Evolutionary conservation across 2,888 invertebrate species (phyloP).

Genomic region (Romanomermis culicivorax): DNA sequence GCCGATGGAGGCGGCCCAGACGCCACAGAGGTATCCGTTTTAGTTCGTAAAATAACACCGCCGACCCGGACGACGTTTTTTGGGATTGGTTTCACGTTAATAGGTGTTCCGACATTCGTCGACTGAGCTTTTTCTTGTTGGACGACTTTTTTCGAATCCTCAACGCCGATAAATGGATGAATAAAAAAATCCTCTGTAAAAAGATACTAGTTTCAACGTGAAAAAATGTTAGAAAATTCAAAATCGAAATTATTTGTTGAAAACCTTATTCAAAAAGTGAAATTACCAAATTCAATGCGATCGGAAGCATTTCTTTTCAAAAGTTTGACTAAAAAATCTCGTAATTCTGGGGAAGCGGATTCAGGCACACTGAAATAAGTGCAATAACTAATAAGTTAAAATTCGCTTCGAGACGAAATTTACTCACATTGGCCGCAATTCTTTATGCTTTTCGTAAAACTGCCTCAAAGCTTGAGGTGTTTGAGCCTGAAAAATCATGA

Average conservation of each 20-base stretch:
- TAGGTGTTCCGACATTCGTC: background rate
- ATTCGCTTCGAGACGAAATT: slow-evolving; percentile 4
- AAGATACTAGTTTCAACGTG: slow-evolving; percentile 4
- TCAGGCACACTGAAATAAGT: slow-evolving; percentile 56
- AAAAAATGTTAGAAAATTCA: background rate
- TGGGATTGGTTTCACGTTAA: background rate
- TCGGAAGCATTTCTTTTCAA: slow-evolving; percentile 71
- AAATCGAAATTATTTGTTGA: too few species aligned
- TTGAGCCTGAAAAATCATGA: slow-evolving; percentile 47
- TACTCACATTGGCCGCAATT: slow-evolving; percentile 30
- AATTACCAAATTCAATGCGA: slow-evolving; percentile 63
- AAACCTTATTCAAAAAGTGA: background rate
- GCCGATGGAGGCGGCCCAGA: too few species aligned
- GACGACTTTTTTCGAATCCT: background rate
- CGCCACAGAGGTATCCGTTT: too few species aligned
- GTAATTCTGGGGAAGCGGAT: slow-evolving; percentile 70
- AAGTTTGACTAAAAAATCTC: slow-evolving; percentile 55
- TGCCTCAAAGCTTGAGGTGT: slow-evolving; percentile 89
- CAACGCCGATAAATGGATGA: slow-evolving; percentile 48
- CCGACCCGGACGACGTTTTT: background rate
- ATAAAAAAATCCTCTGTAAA: slow-evolving; percentile 59
- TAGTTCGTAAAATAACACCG: background rate
- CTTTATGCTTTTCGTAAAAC: slow-evolving; percentile 73
- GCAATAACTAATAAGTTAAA: slow-evolving; percentile 1
- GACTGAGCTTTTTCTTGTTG: too few species aligned